These are phyloP conservation scores for Alligator mississippiensis DNA, from an alignment of 2,113 vertebrate genomes.

Conservation along the genomic window DNA sequence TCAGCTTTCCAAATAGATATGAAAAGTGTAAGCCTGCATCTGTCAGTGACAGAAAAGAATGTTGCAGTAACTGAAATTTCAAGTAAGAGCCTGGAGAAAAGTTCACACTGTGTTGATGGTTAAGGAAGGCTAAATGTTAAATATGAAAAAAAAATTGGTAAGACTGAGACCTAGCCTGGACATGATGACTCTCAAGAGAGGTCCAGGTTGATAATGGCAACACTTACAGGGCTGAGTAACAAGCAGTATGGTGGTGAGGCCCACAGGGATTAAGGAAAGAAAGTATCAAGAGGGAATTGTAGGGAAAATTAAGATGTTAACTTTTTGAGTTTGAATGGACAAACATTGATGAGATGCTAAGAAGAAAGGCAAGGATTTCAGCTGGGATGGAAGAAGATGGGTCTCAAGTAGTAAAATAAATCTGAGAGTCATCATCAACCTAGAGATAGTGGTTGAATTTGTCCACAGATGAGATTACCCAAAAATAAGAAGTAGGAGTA, in stretches of 20 bases:
- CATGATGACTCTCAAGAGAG: not conserved
- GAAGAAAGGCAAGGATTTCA: not conserved
- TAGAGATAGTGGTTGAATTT: rapidly evolving
- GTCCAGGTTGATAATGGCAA: not conserved
- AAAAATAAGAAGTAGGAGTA: not conserved
- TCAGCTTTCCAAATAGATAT: not conserved
- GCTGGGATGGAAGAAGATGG: not conserved
- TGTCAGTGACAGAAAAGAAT: not conserved
- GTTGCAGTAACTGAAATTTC: not conserved
- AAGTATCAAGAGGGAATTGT: not conserved
- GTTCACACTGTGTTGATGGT: not conserved
- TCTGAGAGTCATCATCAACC: not conserved
- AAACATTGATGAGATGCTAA: not conserved
- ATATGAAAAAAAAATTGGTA: not conserved
- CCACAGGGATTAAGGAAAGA: not conserved
- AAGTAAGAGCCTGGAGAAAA: not conserved
- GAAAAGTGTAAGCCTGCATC: not conserved
- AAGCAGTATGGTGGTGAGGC: not conserved
- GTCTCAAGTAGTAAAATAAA: not conserved
- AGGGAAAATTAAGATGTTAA: not conserved
- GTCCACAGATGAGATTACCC: not conserved
- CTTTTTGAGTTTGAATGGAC: not conserved
- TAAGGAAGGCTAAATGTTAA: not conserved
- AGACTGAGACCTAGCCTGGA: not conserved
- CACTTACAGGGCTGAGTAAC: not conserved